Base-by-base conservation (phyloP, 2,888 invertebrate species). In the Tuta absoluta region DNA sequence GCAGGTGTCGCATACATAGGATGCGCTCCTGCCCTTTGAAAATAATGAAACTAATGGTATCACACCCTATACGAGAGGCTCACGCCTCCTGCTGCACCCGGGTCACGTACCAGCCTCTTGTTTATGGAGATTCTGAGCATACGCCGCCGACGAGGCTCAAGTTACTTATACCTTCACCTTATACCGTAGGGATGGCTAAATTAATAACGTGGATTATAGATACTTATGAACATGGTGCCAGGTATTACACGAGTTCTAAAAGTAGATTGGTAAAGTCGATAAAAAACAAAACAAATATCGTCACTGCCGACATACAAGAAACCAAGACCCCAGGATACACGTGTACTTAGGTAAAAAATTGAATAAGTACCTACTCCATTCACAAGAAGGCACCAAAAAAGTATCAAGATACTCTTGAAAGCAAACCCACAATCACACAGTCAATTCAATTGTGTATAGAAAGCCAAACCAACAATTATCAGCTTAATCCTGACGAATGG, bases 71-170 rank as follows among this genome's bases (percentile, higher is more conserved):
- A 33, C 33, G 33, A 33, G 8, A 33, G 45, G 4, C 41, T 41
- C 28, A 41, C 41, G 19, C 37, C 38, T 17, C 28, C 7, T 37
- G 49, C 8, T 51, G 62, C 62, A 17, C 33, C 62, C 49, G 49
- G 1, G 49, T 21, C 49, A 33, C 33, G 49, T 62, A 21, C 10
- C 51, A 21, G 17, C 14, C 17, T 38, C 60, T 61, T 62, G 62
- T 62, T 62, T 62, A 62, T 62, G 62, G 51, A 61, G 45, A 61
- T 61, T 65, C 66, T 51, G 67, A 21, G 49, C 51, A 57, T 57
- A 58, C 62, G 62, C 58, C 38, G 64, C 41, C 62, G 63, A 62
- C 57, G 38, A n/a, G n/a, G 58, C 24, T 60, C 41, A 61, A 48
- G 45, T 4, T 17, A n/a, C 45, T 4, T 45, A 4, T 12, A 14